Base-by-base conservation (phyloP, 2,113 vertebrate genomes). In the Myrmecobius fasciatus region DNA sequence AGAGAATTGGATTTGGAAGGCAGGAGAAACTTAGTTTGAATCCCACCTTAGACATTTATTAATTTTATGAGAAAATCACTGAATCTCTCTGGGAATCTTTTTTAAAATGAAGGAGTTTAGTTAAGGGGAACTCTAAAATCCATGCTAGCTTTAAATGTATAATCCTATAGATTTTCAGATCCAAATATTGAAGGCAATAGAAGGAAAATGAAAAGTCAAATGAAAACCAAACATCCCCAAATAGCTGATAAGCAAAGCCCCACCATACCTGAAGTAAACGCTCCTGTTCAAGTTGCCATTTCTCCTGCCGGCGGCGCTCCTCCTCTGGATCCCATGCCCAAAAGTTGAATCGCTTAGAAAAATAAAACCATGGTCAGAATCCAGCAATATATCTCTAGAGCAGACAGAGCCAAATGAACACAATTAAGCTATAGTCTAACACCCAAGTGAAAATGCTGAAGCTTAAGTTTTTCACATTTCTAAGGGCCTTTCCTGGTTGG, bases 251-350 rank as follows among this genome's bases (percentile, higher is more conserved):
- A 43, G n/a, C 17, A 22, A 54, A 94, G 93, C 67, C 89, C 88
- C 95, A 36, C 60, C 98, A 97, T 99, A 99, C 99, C 99, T 99
- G 99, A 97, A 99, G 99, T 97, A 99, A 97, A 95, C 99, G 99
- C 89, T 99, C 99, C 98, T 99, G 99, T 97, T 99, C 99, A 96
- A 99, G 99, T 97, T 99, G 99, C 99, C 99, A 99, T 96, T 99
- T 99, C 97, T 99, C 99, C 98, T 99, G 99, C 60, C 99, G 99
- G 97, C 99, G 99, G 97, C 99, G 99, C 97, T 99, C 99, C 98
- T 99, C 99, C 98, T 99, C 99, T 3, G 99, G 99, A 99, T 99
- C 99, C 99, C 99, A 99, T 31, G 99, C 99, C 99, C 99, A 99
- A 98, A 98, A 99, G 98, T 99, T 99, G 97, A 98, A 99, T 98